phyloP scores from a whole-genome alignment of 2,888 invertebrate genomes.

The Leptopilina myrica region DNA sequence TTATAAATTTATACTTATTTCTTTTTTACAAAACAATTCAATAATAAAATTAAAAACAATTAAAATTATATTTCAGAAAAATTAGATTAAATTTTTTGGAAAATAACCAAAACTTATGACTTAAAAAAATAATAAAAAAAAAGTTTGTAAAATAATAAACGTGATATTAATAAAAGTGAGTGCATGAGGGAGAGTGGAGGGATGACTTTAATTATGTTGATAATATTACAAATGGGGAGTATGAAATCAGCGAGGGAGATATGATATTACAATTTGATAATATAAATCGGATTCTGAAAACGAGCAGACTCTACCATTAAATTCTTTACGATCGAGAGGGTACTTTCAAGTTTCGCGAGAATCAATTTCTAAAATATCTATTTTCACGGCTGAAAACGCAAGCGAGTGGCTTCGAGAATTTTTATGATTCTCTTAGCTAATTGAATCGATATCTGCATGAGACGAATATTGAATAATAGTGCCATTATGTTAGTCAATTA shows the following conservation, averaged over 20 bases:
- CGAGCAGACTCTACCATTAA: conserved; percentile 28
- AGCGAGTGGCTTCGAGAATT: conserved; percentile 54
- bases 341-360: conserved; percentile 24
- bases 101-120: no score
- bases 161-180: no score
- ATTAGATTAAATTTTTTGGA: no score
- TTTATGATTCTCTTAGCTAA: conserved; percentile 72
- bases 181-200: neutral
- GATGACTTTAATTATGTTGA: neutral
- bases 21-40: no score
- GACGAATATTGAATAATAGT: conserved; percentile 66
- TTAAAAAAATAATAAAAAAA: no score
- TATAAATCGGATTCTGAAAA: conserved; percentile 30
- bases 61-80: no score
- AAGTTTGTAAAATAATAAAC: no score
- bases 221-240: conserved; percentile 2
- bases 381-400: conserved; percentile 40
- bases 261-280: conserved; percentile 15
- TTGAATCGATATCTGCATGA: conserved; percentile 67
- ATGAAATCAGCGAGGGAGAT: neutral
- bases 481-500: conserved; percentile 61
- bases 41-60: no score
- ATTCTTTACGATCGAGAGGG: conserved; percentile 28
- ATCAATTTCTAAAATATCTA: conserved; percentile 37
- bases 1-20: no score